Base-by-base conservation (phyloP, 2,888 invertebrate genomes). In the Pseudococcus longispinus region DNA sequence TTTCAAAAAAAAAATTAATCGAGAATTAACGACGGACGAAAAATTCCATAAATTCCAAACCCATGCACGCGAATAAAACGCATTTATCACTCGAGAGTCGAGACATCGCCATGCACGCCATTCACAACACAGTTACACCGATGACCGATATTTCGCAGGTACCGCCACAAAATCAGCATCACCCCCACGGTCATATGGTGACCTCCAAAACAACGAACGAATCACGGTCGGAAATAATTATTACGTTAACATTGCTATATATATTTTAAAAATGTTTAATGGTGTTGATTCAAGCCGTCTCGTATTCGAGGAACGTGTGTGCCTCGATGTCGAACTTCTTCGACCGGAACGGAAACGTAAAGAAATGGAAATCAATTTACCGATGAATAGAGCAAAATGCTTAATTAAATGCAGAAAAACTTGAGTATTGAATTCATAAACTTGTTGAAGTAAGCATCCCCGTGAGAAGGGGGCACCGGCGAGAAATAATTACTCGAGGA, bases 191-290 rank as follows among this genome's bases (percentile, higher is more conserved):
- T 51, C 86, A 77, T 86, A 29, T 26, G 13, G 29, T 51, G 86
- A 77, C 86, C 86, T 86, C 55, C 77, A 86, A 77, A 80, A 80
- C 70, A 70, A 74, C 55, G 86, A 29, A 86, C 80, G 77, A 86
- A 86, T 86, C 86, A 86, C 86, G 86, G 86, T 80, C 86, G 77
- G 51, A 80, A 77, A 80, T 86, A 86, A 86, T 86, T 80, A 86
- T 77, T 86, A 86, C 55, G 86, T 86, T 86, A 80, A 74, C 86
- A n/a, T 77, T 77, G 46, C 55, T 29, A 29, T 26, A 32, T 46
- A 77, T 80, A 26, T 77, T 46, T 77, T 26, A 5, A 85, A 60
- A 55, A 55, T 84, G 60, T 84, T 80, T 80, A 80, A 80, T 80
- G 77, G 77, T 80, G 77, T 80, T 80, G 77, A 37, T 80, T 80